Evolutionary conservation across 2,797 vertebrate species (phyloP).

Genomic region (Myotis daubentonii): DNA sequence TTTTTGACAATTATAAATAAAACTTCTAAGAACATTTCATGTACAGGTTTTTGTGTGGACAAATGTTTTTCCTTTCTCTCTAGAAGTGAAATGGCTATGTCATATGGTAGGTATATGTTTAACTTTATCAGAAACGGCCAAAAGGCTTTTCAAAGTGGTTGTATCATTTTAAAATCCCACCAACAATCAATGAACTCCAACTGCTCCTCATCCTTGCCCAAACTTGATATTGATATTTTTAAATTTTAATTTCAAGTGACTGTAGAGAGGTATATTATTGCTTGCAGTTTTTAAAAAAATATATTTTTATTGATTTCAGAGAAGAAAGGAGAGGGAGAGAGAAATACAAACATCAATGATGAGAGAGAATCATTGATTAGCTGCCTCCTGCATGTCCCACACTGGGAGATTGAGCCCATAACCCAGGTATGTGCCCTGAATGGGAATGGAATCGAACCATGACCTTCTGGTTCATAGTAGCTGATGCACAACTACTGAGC

Average conservation of each 20-base stretch:
- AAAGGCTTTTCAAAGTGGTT: slow-evolving; percentile 18
- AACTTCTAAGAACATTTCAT: not conserved
- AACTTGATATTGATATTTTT: not conserved
- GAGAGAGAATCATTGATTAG: no score
- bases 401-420: no score
- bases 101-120: not conserved
- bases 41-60: slow-evolving; percentile 19
- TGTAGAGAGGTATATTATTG: not conserved
- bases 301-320: no score
- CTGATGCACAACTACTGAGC: no score
- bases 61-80: not conserved
- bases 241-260: slow-evolving; percentile 46
- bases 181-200: not conserved
- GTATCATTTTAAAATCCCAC: slow-evolving; percentile 11
- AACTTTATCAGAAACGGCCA: not conserved
- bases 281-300: not conserved
- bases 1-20: slow-evolving; percentile 40
- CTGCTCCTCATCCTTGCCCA: not conserved
- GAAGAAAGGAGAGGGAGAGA: no score
- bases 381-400: no score
- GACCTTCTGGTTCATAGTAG: no score
- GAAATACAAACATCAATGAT: no score
- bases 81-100: not conserved
- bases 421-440: no score
- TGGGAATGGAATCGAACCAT: no score